Conservation (phyloP, 2,797 vertebrate species). For the Notolabrus celidotus region DNA sequence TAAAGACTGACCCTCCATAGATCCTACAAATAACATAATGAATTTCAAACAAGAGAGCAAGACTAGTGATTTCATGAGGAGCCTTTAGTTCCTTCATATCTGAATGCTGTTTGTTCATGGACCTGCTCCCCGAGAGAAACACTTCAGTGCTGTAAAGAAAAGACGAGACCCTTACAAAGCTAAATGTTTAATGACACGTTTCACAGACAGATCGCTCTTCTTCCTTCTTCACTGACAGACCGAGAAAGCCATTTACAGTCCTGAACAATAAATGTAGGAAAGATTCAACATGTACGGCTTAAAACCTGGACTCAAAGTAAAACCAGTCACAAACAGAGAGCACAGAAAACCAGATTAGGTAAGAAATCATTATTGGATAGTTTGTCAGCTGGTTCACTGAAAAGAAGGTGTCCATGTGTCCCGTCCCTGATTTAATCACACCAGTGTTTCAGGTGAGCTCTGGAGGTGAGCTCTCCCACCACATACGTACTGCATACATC, state of each 20-base stretch:
- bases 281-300: constrained; percentile 36
- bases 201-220: constrained; percentile 64
- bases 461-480: background rate
- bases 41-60: too few relatives aligned
- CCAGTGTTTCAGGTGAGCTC: constrained; percentile 6
- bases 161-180: constrained; percentile 74
- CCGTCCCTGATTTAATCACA: background rate
- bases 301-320: constrained; percentile 47
- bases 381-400: constrained; percentile 23
- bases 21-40: too few relatives aligned
- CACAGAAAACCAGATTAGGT: constrained; percentile 34
- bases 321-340: constrained; percentile 44
- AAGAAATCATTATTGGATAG: constrained; percentile 18
- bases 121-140: too few relatives aligned
- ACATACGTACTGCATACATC: background rate
- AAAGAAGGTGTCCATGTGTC: background rate
- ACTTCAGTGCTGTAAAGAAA: background rate
- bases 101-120: too few relatives aligned
- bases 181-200: constrained; percentile 82
- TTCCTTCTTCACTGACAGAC: constrained; percentile 51
- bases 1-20: too few relatives aligned
- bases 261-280: constrained; percentile 46
- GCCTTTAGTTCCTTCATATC: too few relatives aligned
- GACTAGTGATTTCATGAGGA: too few relatives aligned
- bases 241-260: constrained; percentile 65